Percentiles rank a stretch among this genome's conserved stretches.
These are phyloP conservation scores for Ctenoplectra terminalis DNA, from an alignment of 1,140 invertebrate species.

Conservation along the genomic window DNA sequence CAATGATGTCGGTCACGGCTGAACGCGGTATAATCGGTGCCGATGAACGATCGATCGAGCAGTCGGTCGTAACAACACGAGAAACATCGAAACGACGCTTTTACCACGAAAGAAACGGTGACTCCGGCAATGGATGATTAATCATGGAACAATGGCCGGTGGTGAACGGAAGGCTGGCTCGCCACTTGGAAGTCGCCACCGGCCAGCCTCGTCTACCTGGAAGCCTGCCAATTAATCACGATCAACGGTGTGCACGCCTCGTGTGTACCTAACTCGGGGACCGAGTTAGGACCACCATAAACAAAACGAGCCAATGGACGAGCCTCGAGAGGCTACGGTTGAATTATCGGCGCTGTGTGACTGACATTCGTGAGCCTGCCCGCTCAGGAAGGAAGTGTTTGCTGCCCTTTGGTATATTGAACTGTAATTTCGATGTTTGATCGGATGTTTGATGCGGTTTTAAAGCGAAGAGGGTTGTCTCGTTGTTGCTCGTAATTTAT, in stretches of 20 bases:
- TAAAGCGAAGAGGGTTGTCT: too few relatives aligned
- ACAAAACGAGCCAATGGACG: conserved; percentile 68
- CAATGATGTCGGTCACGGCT: conserved; percentile 31
- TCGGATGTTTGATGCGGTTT: too few relatives aligned
- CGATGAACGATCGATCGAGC: conserved; percentile 53
- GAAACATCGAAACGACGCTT: conserved; percentile 61
- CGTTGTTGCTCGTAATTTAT: too few relatives aligned
- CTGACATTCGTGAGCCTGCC: conserved; percentile 65
- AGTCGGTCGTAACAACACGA: conserved; percentile 40
- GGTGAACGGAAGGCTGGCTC: conserved; percentile 56
- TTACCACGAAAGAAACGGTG: conserved; percentile 61
- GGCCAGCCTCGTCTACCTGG: conserved; percentile 70
- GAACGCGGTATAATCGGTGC: conserved; percentile 50
- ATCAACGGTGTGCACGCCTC: conserved; percentile 58
- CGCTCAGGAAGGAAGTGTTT: neutral
- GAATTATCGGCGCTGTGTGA: conserved; percentile 75
- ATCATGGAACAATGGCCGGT: conserved; percentile 75
- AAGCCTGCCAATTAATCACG: conserved; percentile 79
- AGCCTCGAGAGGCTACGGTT: conserved; percentile 54
- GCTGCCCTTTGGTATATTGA: neutral
- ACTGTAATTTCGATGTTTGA: neutral
- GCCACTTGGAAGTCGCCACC: conserved; percentile 64
- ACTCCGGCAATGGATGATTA: conserved; percentile 76
- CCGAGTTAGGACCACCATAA: conserved; percentile 74
- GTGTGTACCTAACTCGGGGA: conserved; percentile 65